Evolutionary conservation across 2,888 invertebrate genomes (phyloP), one percentile per base, ranked within the genome.

Genomic region (Hemithea aestivaria): DNA sequence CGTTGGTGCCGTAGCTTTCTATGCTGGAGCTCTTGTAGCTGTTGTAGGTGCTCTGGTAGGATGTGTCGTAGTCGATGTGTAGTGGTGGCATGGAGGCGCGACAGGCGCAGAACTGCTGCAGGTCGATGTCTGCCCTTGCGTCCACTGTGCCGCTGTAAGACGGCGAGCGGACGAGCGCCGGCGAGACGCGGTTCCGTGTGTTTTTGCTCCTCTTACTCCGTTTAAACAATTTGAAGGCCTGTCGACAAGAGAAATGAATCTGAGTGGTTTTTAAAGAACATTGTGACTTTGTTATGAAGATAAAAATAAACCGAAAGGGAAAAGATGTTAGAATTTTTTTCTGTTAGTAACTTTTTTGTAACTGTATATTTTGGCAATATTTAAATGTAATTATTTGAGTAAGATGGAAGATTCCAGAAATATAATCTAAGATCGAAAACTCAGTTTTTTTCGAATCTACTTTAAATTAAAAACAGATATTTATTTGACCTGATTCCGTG

Each of bases 191-290:
- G 61, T 85, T 85, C 2, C 79, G 73, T 1, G 70, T 49, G 45
- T 53, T 62, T 50, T 82, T 83, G 40, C 73, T 72, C 32, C 48
- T 72, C 39, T 79, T 77, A 57, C 59, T 81, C 23, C 77, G 48
- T 41, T 84, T 85, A 71, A 87, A 87, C 21, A 87, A 54, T 53
- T 85, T 87, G 74, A 87, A 84, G 57, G 85, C 85, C 85, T 87
- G 78, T 6, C 27, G 61, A 67, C 58, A 66, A 11, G 42, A 50
- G 38, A 56, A 20, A 7, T 4, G 5, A 2, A 9, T 10, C 20
- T 29, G 20, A 29, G 9, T 21, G 3, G 7, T 10, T 5, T 4
- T 16, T 2, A 16, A 16, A 16, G 16, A 5, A 16, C 16, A 16
- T 16, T 16, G 16, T n/a, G n/a, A n/a, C n/a, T n/a, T n/a, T n/a